Base-by-base conservation (phyloP, 1,140 invertebrate genomes). In the Planococcus citri region DNA sequence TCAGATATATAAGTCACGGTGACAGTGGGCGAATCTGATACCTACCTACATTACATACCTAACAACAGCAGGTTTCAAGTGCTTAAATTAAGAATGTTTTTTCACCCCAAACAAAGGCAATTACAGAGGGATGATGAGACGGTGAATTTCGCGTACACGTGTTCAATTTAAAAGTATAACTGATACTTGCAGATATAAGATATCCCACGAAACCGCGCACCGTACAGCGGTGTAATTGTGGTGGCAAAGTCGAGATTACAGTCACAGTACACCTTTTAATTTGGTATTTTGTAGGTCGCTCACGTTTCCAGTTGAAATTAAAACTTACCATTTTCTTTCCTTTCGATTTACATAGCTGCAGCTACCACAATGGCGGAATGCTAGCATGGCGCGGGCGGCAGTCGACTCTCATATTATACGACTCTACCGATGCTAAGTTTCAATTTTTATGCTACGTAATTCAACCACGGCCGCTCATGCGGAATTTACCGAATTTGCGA, bases 241-340 rank as follows among this genome's bases (percentile, higher is more conserved):
- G 41, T 51, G 41, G 41, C 41, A 51, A 33, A 51, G 41, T 51
- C 41, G 41, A 51, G 41, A 51, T 51, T 51, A 51, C 41, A 51
- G 41, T 51, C 41, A 51, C 41, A 51, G 41, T 51, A 51, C 41
- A 51, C 41, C 25, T 25, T 64, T 64, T 64, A 24, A 64, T 64
- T 64, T 27, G 25, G 20, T 64, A 64, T 25, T 64, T 64, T 64
- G 25, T 64, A 64, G 20, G 20, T 64, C 10, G 25, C 60, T 64
- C 60, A 64, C 60, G 60, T 64, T 25, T 25, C 60, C 8, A 22
- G 22, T 27, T 64, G 60, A 64, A 64, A 64, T 64, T 64, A 64
- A 64, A 64, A 64, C 25, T 64, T 25, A 20, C 14, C 60, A 25
- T 64, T 27, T 64, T 20, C 25, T 64, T 64, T 64, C 10, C 3